phyloP scores from a whole-genome alignment of 2,797 vertebrate genomes.

The Eulemur albifrons region DNA sequence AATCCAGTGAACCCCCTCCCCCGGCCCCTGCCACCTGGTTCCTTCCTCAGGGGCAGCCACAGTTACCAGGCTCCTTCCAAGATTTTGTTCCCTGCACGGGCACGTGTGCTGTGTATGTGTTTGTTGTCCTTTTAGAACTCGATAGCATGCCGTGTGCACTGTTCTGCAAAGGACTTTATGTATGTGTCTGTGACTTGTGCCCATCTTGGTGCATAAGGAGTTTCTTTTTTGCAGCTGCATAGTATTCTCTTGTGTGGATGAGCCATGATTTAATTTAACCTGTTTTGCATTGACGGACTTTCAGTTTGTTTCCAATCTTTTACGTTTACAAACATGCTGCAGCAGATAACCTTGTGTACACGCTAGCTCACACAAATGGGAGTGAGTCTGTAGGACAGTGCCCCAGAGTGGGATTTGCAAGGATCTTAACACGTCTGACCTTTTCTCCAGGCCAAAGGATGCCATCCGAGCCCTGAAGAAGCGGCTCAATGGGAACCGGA shows the following conservation, averaged over 20 bases:
- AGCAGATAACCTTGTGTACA: background rate
- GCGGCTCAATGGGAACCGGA: constrained; percentile 95
- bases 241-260: background rate
- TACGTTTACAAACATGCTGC: background rate
- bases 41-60: background rate
- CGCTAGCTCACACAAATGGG: background rate
- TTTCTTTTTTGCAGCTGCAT: background rate
- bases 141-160: background rate
- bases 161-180: background rate
- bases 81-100: background rate
- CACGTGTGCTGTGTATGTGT: fast-evolving
- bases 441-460: constrained; percentile 93
- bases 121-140: background rate
- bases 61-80: background rate
- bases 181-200: background rate
- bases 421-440: constrained; percentile 7
- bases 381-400: background rate
- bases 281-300: background rate
- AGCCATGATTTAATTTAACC: background rate
- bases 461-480: constrained; percentile 97
- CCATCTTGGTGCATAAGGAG: background rate
- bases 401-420: background rate
- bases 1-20: background rate
- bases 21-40: background rate
- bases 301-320: background rate